phyloP scores from a whole-genome alignment of 1,140 invertebrate genomes.

The Delia radicum region DNA sequence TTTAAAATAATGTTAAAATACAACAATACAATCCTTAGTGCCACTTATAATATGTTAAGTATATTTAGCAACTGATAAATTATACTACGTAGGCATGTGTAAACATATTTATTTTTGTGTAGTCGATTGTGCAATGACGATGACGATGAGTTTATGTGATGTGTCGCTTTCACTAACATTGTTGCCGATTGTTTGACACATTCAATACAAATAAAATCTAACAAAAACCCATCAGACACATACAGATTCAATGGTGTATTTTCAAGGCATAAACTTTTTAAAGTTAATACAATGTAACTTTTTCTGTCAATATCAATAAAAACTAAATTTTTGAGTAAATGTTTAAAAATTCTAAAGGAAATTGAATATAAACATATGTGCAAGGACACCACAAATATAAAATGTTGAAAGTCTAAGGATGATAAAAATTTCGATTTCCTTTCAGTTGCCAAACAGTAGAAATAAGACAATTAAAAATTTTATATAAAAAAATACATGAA shows the following conservation, averaged over 20 bases:
- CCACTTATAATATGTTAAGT: too few species aligned
- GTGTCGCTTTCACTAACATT: constrained; percentile 17
- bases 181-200: constrained; percentile 23
- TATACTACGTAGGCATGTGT: neutral
- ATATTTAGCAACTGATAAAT: too few species aligned
- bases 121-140: neutral
- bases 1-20: too few species aligned
- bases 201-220: constrained; percentile 21
- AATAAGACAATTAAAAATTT: neutral
- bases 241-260: neutral
- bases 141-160: constrained; percentile 20
- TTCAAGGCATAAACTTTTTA: neutral
- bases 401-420: neutral
- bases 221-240: neutral
- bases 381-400: neutral
- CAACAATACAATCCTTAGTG: too few species aligned
- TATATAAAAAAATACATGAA: neutral
- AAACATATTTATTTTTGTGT: neutral
- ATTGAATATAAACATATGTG: neutral
- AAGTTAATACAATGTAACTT: constrained; percentile 20
- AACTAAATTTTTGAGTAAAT: constrained; percentile 14
- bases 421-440: neutral
- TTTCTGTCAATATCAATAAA: constrained; percentile 12
- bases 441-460: too few species aligned
- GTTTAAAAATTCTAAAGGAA: constrained; percentile 6